Percentiles rank a stretch among this genome's conserved stretches.
Evolutionary conservation across 1,140 invertebrate species (phyloP).

Genomic region (Mercenaria mercenaria): DNA sequence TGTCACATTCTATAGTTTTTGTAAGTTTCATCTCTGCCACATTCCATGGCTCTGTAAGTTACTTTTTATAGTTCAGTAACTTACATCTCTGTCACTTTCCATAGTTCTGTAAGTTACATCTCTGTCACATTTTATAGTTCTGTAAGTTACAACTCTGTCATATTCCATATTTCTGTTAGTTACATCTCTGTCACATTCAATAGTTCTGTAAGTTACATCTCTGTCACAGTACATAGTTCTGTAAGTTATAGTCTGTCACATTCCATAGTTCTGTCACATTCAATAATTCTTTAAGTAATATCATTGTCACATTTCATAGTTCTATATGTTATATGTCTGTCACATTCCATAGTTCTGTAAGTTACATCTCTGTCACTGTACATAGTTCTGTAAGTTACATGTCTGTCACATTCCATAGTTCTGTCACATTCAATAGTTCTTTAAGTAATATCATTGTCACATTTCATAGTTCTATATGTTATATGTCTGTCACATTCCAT

Average conservation of each 20-base stretch:
- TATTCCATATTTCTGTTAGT: constrained; percentile 80
- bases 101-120: constrained; percentile 88
- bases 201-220: constrained; percentile 88
- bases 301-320: constrained; percentile 85
- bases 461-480: constrained; percentile 77
- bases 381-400: constrained; percentile 88
- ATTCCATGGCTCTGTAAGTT: constrained; percentile 88
- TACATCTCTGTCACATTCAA: constrained; percentile 88
- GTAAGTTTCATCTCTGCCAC: constrained; percentile 84
- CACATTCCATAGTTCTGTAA: constrained; percentile 90
- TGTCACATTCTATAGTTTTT: constrained; percentile 89
- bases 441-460: constrained; percentile 85
- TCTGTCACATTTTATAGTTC: constrained; percentile 86
- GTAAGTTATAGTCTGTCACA: constrained; percentile 86
- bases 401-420: constrained; percentile 46
- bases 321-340: constrained; percentile 87
- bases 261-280: constrained; percentile 87
- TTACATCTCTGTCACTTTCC: constrained; percentile 88
- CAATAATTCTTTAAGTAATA: constrained; percentile 89
- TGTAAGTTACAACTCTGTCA: constrained; percentile 82
- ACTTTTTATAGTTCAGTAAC: constrained; percentile 90
- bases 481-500: constrained; percentile 88
- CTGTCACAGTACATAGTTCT: constrained; percentile 90
- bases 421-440: constrained; percentile 89
- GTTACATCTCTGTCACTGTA: constrained; percentile 87